Evolutionary conservation across 2,113 vertebrate genomes (phyloP).

Genomic region (Amphilophus citrinellus): DNA sequence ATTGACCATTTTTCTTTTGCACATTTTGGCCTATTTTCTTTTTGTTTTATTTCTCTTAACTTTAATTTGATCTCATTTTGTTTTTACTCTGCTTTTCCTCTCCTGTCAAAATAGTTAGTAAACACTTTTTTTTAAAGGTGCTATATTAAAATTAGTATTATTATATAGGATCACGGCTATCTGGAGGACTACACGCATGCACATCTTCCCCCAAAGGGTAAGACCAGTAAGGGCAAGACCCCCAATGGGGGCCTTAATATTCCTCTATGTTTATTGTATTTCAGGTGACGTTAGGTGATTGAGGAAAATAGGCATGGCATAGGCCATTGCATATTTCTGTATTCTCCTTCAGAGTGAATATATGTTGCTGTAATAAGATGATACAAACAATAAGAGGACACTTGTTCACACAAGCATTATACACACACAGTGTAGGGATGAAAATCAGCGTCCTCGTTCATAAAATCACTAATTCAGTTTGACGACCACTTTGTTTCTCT

Average conservation of each 20-base stretch:
- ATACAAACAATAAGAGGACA: not conserved
- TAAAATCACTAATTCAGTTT: conserved; percentile 21
- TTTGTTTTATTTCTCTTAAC: no score
- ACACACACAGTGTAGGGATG: not conserved
- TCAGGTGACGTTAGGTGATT: not conserved
- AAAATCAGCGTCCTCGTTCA: conserved; percentile 10
- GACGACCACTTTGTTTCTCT: conserved; percentile 15
- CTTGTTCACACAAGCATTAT: conserved; percentile 17
- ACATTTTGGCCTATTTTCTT: no score
- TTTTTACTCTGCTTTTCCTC: no score
- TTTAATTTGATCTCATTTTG: no score
- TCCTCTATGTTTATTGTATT: not conserved
- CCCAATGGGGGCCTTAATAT: not conserved
- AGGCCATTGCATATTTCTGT: not conserved
- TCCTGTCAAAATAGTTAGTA: no score
- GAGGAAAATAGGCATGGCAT: not conserved
- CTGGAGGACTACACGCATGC: not conserved
- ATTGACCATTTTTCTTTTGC: no score
- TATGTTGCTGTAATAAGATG: not conserved
- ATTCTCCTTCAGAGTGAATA: not conserved
- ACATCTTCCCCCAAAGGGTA: not conserved
- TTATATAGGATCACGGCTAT: not conserved
- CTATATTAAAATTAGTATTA: not conserved
- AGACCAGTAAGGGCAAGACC: no score
- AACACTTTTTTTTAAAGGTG: no score